Evolutionary conservation across 2,113 vertebrate species (phyloP).

Genomic region (Datnioides undecimradiatus): DNA sequence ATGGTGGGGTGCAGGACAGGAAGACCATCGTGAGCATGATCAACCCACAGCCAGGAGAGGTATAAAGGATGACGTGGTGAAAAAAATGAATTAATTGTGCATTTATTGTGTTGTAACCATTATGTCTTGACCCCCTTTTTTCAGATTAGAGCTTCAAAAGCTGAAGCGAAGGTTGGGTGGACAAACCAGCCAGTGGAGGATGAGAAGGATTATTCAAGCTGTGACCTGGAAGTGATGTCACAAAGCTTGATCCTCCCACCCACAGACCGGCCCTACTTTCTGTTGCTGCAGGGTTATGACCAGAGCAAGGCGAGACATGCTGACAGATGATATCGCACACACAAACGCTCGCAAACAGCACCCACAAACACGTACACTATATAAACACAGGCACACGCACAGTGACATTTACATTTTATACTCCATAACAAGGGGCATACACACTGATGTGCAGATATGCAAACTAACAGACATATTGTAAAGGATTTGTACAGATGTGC

Average conservation of each 20-base stretch:
- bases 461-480: slow-evolving; percentile 44
- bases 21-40: slow-evolving; percentile 93
- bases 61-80: slow-evolving; percentile 39
- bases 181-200: slow-evolving; percentile 72
- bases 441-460: slow-evolving; percentile 48
- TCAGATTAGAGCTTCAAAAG: slow-evolving; percentile 72
- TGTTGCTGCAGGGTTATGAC: slow-evolving; percentile 92
- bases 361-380: slow-evolving; percentile 41
- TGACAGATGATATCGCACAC: slow-evolving; percentile 65
- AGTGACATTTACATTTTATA: neutral
- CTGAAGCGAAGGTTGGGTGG: slow-evolving; percentile 73
- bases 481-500: slow-evolving; percentile 29
- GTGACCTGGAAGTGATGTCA: slow-evolving; percentile 90
- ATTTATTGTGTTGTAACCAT: neutral
- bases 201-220: slow-evolving; percentile 77
- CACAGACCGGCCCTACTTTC: slow-evolving; percentile 90
- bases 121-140: slow-evolving; percentile 13
- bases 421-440: slow-evolving; percentile 1
- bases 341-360: slow-evolving; percentile 53
- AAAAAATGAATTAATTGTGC: neutral
- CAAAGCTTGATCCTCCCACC: slow-evolving; percentile 93
- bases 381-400: slow-evolving; percentile 48
- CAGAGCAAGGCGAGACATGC: slow-evolving; percentile 88
- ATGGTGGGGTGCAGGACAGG: slow-evolving; percentile 79
- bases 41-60: slow-evolving; percentile 76